Evolutionary conservation across 2,113 vertebrate genomes (phyloP).

Genomic region (Genyomyrus donnyi): DNA sequence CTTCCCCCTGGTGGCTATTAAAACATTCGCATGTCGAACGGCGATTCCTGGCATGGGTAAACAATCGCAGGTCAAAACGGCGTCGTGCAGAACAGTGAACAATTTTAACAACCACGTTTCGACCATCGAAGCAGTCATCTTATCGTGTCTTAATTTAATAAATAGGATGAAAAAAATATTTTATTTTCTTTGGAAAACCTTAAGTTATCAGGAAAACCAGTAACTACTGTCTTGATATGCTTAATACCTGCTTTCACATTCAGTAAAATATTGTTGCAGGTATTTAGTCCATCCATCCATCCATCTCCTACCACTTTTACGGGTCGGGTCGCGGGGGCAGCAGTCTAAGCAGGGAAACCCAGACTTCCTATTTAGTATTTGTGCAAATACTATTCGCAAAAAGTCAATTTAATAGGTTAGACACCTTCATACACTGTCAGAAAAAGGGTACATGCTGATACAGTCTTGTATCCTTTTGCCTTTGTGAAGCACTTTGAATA

Average conservation of each 20-base stretch:
- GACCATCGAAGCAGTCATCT: background rate
- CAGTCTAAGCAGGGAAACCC: too few relatives aligned
- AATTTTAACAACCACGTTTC: background rate
- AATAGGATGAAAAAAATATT: background rate
- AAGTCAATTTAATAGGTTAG: background rate
- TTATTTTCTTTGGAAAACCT: background rate
- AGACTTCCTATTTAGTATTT: background rate
- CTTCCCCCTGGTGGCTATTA: slow-evolving; percentile 8
- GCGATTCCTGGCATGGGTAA: background rate
- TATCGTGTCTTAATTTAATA: background rate
- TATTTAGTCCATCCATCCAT: too few relatives aligned
- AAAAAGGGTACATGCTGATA: background rate
- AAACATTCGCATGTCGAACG: background rate
- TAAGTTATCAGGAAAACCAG: background rate
- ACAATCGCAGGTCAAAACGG: background rate
- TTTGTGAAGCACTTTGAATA: too few relatives aligned
- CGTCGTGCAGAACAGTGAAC: background rate
- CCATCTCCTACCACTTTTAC: too few relatives aligned
- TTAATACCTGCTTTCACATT: background rate
- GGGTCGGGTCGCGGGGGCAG: too few relatives aligned
- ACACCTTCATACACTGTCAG: background rate
- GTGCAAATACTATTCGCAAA: background rate
- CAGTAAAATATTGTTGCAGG: background rate
- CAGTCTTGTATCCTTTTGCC: too few relatives aligned
- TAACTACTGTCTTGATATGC: background rate